phyloP scores from a whole-genome alignment of 2,113 vertebrate species.

The Caracal caracal region DNA sequence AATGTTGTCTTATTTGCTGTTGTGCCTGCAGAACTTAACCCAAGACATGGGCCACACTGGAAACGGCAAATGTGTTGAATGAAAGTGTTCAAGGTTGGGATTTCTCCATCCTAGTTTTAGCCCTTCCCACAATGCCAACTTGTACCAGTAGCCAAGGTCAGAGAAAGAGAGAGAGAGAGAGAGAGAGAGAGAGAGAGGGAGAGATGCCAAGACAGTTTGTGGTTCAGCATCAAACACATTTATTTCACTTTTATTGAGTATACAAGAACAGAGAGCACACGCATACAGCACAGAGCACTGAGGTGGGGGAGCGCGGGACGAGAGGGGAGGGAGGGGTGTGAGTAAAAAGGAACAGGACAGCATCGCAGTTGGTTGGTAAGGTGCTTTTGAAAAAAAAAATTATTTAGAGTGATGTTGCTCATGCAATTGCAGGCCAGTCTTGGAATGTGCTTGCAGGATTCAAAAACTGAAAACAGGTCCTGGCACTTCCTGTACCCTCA shows the following conservation, averaged over 20 bases:
- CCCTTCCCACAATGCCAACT: neutral
- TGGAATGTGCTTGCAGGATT: conserved; percentile 83
- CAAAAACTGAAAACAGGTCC: conserved; percentile 84
- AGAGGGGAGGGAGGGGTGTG: conserved; percentile 83
- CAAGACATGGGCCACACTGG: neutral
- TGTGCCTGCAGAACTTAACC: neutral
- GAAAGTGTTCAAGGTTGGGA: neutral
- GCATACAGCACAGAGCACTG: conserved; percentile 95
- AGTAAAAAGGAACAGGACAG: conserved; percentile 86
- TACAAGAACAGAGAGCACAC: conserved; percentile 97
- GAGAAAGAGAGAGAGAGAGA: conserved; percentile 72
- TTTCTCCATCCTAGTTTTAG: neutral
- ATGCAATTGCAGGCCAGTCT: conserved; percentile 88
- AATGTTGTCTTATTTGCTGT: neutral
- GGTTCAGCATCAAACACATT: conserved; percentile 91
- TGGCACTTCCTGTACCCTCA: conserved; percentile 80
- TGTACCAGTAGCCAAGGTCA: neutral
- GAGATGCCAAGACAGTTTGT: conserved; percentile 24
- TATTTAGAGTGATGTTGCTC: conserved; percentile 83
- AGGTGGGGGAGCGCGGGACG: conserved; percentile 85
- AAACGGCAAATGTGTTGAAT: neutral
- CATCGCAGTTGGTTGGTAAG: conserved; percentile 84
- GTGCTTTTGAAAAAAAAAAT: conserved; percentile 86
- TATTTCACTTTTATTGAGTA: conserved; percentile 97
- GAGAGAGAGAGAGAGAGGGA: conserved; percentile 61